These are phyloP conservation scores for Patella vulgata DNA, from an alignment of 1,140 invertebrate species.

Conservation along the genomic window DNA sequence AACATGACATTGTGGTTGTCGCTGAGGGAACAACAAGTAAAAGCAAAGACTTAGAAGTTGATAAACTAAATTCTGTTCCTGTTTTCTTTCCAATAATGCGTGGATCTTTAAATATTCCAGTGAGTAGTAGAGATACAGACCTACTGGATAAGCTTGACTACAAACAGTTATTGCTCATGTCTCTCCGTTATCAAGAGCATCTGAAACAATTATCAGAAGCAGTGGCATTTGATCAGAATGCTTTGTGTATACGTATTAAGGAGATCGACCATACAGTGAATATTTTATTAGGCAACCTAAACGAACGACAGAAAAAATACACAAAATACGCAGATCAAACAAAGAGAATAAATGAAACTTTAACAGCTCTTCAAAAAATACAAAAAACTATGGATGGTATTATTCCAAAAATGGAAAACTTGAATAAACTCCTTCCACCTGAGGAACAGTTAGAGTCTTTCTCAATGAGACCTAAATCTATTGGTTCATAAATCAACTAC, in stretches of 20 bases:
- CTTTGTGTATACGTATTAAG: constrained; percentile 76
- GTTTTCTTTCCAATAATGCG: constrained; percentile 93
- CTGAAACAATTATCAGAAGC: constrained; percentile 76
- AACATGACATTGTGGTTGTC: constrained; percentile 81
- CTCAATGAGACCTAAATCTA: constrained; percentile 30
- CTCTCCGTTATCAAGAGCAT: constrained; percentile 81
- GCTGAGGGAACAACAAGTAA: constrained; percentile 75
- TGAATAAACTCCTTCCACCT: constrained; percentile 85
- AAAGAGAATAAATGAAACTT: constrained; percentile 80
- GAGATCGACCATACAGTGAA: constrained; percentile 82
- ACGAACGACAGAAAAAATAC: constrained; percentile 85
- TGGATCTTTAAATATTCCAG: constrained; percentile 84
- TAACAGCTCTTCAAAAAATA: constrained; percentile 82
- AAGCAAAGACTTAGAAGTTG: constrained; percentile 84
- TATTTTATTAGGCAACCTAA: constrained; percentile 75
- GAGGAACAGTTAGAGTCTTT: constrained; percentile 89
- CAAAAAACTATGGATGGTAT: constrained; percentile 86
- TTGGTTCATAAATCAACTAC: no score
- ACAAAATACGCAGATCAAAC: constrained; percentile 86
- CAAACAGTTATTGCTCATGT: constrained; percentile 72
- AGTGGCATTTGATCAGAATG: constrained; percentile 79
- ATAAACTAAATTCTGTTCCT: constrained; percentile 81
- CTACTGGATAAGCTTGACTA: constrained; percentile 83
- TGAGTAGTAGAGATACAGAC: constrained; percentile 84
- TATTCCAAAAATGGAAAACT: constrained; percentile 82